phyloP scores from a whole-genome alignment of 2,797 vertebrate genomes.

The Xenopus petersii region DNA sequence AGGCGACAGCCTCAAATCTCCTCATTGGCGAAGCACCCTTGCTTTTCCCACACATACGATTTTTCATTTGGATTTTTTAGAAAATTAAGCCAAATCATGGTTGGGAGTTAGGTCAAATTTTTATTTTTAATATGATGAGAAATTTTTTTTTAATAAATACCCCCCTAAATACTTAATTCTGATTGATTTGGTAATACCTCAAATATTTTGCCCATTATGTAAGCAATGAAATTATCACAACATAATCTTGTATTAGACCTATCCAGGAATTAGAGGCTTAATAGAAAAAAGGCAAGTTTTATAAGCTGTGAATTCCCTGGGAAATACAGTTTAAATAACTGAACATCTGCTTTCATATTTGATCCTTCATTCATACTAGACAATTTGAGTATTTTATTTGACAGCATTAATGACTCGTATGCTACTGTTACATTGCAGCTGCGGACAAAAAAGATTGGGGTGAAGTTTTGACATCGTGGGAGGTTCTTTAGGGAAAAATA shows the following conservation, averaged over 20 bases:
- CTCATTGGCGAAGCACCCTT: too few species aligned
- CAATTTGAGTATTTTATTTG: conserved; percentile 5
- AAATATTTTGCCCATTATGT: not conserved
- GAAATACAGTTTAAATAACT: conserved; percentile 3
- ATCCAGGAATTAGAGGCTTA: conserved; percentile 1
- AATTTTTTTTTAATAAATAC: too few species aligned
- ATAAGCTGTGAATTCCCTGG: conserved; percentile 22
- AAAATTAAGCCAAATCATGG: too few species aligned
- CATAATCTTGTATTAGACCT: not conserved
- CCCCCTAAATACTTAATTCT: too few species aligned
- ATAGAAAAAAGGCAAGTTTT: conserved; percentile 5
- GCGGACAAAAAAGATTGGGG: conserved; percentile 15
- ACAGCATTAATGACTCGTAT: conserved; percentile 32
- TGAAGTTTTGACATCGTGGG: conserved; percentile 9
- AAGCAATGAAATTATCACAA: not conserved
- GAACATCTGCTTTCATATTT: conserved; percentile 29
- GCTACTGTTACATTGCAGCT: conserved; percentile 26
- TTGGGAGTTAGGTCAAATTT: too few species aligned
- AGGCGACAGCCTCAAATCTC: too few species aligned
- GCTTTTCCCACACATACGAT: too few species aligned
- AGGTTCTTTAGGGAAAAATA: not conserved
- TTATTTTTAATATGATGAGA: too few species aligned
- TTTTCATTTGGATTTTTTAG: too few species aligned
- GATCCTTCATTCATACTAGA: conserved; percentile 9
- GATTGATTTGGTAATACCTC: not conserved